phyloP scores from a whole-genome alignment of 1,140 invertebrate genomes.

The Phocides pigmalion region DNA sequence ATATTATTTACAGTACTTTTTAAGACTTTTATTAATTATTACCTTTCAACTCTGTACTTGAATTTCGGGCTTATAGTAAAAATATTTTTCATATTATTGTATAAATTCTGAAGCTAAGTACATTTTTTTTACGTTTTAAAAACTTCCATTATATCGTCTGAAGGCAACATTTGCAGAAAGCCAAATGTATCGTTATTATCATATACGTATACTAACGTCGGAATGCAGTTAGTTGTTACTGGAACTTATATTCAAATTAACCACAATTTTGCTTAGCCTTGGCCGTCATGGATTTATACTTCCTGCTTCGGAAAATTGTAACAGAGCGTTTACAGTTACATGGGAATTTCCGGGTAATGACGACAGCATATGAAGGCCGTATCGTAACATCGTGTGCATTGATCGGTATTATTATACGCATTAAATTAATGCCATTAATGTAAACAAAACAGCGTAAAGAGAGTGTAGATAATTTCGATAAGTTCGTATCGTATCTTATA shows the following conservation, averaged over 20 bases:
- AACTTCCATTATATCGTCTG: no score
- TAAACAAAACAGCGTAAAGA: slow-evolving; percentile 45
- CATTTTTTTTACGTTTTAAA: no score
- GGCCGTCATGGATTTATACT: slow-evolving; percentile 61
- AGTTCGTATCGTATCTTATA: slow-evolving; percentile 10
- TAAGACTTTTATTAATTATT: no score
- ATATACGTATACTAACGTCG: background rate
- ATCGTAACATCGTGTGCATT: slow-evolving; percentile 45
- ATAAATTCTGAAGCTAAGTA: no score
- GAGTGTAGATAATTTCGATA: slow-evolving; percentile 35
- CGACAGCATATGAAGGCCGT: slow-evolving; percentile 64
- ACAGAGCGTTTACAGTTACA: slow-evolving; percentile 69
- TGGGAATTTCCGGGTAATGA: slow-evolving; percentile 73
- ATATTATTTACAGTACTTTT: no score
- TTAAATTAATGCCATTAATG: slow-evolving; percentile 37
- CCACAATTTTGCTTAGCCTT: slow-evolving; percentile 67
- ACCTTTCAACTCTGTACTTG: no score
- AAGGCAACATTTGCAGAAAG: no score
- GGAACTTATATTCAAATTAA: slow-evolving; percentile 17
- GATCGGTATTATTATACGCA: slow-evolving; percentile 34
- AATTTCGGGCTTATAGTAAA: no score
- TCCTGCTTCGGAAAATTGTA: slow-evolving; percentile 80
- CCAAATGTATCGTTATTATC: no score
- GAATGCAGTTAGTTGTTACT: background rate
- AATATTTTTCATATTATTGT: no score